Conservation (phyloP, 37 sponge, comb jelly and placozoan genomes). For the Bolinopsis microptera region DNA sequence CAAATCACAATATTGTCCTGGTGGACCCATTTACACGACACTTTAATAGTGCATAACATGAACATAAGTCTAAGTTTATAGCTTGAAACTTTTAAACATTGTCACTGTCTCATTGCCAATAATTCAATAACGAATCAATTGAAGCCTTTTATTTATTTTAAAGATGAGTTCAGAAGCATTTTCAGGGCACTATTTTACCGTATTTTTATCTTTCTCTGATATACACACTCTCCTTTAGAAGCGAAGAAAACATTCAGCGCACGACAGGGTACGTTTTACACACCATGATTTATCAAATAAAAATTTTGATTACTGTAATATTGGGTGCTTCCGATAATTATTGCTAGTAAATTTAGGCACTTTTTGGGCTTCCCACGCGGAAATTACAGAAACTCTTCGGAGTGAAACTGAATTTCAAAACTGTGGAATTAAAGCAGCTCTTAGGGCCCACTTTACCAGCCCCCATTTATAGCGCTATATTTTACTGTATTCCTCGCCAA, state of each 20-base stretch:
- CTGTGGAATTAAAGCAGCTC: neutral
- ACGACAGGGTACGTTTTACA: neutral
- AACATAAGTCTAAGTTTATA: no score
- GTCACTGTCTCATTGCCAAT: no score
- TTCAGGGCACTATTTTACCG: no score
- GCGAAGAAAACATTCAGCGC: neutral
- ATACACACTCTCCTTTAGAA: neutral
- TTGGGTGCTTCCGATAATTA: neutral
- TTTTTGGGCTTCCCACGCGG: neutral
- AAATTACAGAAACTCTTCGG: neutral
- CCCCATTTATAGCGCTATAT: neutral
- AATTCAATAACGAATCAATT: no score
- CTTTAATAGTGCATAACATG: no score
- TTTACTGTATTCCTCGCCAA: neutral
- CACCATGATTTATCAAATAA: neutral
- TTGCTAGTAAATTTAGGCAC: neutral
- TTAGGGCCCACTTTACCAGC: neutral
- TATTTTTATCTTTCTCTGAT: no score
- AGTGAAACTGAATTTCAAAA: neutral
- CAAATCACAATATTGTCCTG: no score
- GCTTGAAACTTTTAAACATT: no score
- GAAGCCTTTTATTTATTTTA: no score
- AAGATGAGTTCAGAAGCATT: no score
- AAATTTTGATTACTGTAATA: neutral
- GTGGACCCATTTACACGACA: no score